Base-by-base conservation (phyloP, 2,797 vertebrate genomes). In the Enteromius viviparus region DNA sequence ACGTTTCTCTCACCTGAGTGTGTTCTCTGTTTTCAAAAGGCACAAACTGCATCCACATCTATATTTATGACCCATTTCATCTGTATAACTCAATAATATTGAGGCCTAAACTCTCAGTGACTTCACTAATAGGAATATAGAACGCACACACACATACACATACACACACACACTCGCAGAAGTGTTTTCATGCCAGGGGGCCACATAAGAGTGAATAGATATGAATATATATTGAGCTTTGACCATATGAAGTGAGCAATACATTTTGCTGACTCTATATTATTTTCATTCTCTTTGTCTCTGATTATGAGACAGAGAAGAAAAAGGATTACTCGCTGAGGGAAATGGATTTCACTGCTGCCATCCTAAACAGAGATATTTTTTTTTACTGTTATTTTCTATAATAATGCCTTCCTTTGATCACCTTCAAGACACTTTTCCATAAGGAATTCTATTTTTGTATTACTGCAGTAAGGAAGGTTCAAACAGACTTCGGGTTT, bases 201-300 rank as follows among this genome's bases (percentile, higher is more conserved):
- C 10, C 42, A 71, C 17, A 64, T 23, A 79, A 64, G 23, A 40
- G 26, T 42, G 21, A 80, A 75, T 70, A 76, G 71, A 84, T 85
- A 84, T 86, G 51, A 65, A 76, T 81, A 3, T 23, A 86, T 84
- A 86, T 88, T 23, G 74, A 55, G 82, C 72, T 76, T 70, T 76
- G 85, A 80, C 81, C 85, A 78, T 1, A 15, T 53, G 3, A 60
- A 88, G 86, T 84, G 55, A 71, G 17, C n/a, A 40, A 9, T 49
- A 37, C 26, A 80, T 90, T 92, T 86, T 84, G 89, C 90, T 89
- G 91, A 91, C 87, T 85, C 74, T 72, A 87, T 60, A 82, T 80
- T 85, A 70, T 68, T 79, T 66, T 81, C 80, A 85, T 87, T 86
- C 78, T 76, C 21, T 34, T 64, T 81, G 49, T 68, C 81, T 88